Conservation (phyloP, 2,797 vertebrate species). For the Eulemur mongoz region DNA sequence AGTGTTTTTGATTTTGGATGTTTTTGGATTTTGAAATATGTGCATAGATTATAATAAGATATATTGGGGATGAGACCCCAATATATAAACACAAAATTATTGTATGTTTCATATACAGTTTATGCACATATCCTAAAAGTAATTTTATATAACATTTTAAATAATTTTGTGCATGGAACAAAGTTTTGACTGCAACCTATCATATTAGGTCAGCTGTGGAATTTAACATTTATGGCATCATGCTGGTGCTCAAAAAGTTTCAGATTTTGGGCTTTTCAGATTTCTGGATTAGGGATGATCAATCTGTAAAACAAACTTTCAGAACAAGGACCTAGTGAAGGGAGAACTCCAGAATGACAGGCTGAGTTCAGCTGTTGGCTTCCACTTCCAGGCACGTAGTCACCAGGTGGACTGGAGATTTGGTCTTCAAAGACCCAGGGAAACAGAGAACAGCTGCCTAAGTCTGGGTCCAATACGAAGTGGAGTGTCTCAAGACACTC, state of each 20-base stretch:
- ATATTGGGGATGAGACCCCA: neutral
- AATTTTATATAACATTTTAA: neutral
- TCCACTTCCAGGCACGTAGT: neutral
- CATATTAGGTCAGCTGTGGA: neutral
- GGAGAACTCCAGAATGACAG: neutral
- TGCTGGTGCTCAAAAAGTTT: too few relatives aligned
- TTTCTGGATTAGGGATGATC: neutral
- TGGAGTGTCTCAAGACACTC: neutral
- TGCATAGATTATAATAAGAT: neutral
- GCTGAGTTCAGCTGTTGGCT: neutral
- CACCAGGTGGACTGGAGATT: neutral
- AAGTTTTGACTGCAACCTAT: neutral
- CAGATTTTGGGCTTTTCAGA: neutral
- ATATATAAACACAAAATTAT: neutral
- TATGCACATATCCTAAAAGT: neutral
- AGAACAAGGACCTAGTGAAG: neutral
- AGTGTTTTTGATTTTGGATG: neutral
- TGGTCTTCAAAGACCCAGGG: neutral
- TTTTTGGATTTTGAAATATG: neutral
- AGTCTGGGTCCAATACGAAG: neutral
- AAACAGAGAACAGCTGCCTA: neutral
- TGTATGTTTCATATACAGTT: neutral
- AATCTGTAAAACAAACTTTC: neutral
- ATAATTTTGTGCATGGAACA: neutral
- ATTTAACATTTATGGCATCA: too few relatives aligned